Conservation (phyloP, 2,888 invertebrate genomes). For the Rapana venosa region DNA sequence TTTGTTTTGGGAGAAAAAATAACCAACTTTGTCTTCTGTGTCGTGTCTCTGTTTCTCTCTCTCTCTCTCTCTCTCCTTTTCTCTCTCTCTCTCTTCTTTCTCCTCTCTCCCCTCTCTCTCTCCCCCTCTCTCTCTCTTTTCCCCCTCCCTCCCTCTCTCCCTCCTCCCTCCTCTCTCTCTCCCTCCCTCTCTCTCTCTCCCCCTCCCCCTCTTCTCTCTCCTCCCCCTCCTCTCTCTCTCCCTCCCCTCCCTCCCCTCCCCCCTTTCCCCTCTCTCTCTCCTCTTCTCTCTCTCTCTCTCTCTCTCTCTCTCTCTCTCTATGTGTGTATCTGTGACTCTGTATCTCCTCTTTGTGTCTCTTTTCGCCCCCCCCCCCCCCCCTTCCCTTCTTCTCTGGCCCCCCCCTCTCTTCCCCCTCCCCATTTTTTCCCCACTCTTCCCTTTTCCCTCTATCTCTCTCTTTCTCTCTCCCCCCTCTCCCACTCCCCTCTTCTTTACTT, state of each 20-base stretch:
- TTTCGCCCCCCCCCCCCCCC: not conserved
- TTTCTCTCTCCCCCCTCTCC: not conserved
- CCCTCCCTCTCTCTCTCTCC: not conserved
- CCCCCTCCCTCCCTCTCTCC: too few relatives aligned
- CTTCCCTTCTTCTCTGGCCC: too few relatives aligned
- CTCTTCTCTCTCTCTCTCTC: not conserved
- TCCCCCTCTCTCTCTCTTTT: constrained; percentile 17
- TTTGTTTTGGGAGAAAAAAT: too few relatives aligned
- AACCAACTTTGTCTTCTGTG: too few relatives aligned
- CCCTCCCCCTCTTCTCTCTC: not conserved
- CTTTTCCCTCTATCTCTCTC: not conserved
- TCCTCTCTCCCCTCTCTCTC: not conserved
- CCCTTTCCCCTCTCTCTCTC: not conserved
- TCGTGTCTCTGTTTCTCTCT: not conserved
- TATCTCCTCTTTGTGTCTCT: too few relatives aligned
- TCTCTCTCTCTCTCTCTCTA: not conserved
- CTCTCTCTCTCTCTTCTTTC: not conserved
- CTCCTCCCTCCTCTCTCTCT: not conserved
- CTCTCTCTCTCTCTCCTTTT: not conserved
- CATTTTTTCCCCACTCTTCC: too few relatives aligned
- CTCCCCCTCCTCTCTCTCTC: too few relatives aligned
- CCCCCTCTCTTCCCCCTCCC: too few relatives aligned
- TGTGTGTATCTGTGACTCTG: too few relatives aligned
- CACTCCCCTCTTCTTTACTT: not conserved
- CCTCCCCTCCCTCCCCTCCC: not conserved